phyloP scores from a whole-genome alignment of 2,888 invertebrate species.

The Branchellion lobata region DNA sequence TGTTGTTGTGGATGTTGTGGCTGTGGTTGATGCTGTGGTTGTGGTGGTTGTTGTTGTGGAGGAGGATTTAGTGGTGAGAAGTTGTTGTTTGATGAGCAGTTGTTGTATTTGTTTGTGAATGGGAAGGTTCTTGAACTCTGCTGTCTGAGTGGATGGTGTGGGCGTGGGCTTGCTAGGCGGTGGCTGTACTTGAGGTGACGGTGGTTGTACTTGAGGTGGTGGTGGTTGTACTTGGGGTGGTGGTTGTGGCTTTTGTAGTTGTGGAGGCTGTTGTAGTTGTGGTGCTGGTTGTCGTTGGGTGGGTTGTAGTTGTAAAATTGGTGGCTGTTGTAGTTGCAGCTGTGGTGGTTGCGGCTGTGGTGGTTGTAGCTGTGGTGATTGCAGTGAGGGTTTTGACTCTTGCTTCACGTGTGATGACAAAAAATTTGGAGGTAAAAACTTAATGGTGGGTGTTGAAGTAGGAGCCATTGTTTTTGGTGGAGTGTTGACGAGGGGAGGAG shows the following conservation, averaged over 20 bases:
- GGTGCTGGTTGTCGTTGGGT: conserved; percentile 10
- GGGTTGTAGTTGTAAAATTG: neutral
- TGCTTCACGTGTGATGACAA: neutral
- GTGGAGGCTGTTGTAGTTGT: conserved; percentile 20
- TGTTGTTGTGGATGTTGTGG: conserved; percentile 47
- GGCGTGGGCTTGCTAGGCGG: too few relatives aligned
- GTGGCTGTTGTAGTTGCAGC: conserved; percentile 32
- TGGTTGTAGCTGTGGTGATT: neutral
- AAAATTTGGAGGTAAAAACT: neutral
- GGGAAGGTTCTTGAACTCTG: conserved; percentile 13
- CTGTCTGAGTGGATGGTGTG: neutral
- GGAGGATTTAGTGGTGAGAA: neutral
- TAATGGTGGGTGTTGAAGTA: too few relatives aligned
- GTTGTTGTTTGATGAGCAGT: conserved; percentile 8
- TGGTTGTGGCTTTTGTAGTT: conserved; percentile 24
- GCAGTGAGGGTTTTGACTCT: neutral
- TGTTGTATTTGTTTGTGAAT: conserved; percentile 22
- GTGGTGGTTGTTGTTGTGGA: conserved; percentile 29
- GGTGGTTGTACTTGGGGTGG: conserved; percentile 1
- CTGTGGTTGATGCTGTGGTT: too few relatives aligned
- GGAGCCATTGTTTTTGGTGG: neutral
- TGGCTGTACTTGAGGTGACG: neutral
- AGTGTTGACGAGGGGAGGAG: conserved; percentile 10
- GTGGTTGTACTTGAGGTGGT: conserved; percentile 8
- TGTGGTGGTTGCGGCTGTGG: conserved; percentile 26